Base-by-base conservation (phyloP, 2,113 vertebrate species). In the Mormyrus iriodes region DNA sequence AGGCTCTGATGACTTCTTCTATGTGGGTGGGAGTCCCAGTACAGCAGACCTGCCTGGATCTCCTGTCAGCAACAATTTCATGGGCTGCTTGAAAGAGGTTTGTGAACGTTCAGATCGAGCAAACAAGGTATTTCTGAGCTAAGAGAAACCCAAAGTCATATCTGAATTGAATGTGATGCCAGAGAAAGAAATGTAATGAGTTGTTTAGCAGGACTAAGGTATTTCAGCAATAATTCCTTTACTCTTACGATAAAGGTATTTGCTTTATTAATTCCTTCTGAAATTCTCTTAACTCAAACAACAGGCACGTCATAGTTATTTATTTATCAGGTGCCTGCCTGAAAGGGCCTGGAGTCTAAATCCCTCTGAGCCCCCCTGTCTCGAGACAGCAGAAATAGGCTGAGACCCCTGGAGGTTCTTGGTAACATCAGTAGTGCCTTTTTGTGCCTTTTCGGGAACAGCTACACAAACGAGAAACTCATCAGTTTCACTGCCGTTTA, bases 11-110 rank as follows among this genome's bases (percentile, higher is more conserved):
- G 98, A 99, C 93, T 99, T 99, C 95, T 99, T 99, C 93, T 99
- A 99, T 0, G 98, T 99, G 6, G 98, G 98, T 55, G 98, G 98
- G 89, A 99, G 98, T 91, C 98, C 98, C 2, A 99, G 98, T 89
- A 99, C 98, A 0, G 98, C 98, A 0, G 98, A 99, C 93, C 94
- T 99, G 89, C 98, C 98, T 12, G 98, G 98, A 2, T 99, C 98
- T 53, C 98, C 98, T 0, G 98, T 99, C 93, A 99, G 98, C 96
- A 99, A 99, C 95, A 99, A 99, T 95, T 99, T 99, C 95, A 99
- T 99, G 98, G 98, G 98, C 92, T 99, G 98, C 93, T 96, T 99
- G 31, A 99, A 98, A 94, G 98, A 99, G 98, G 98, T 99, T 91
- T 52, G 85, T 84, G 42, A 21, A 39, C 15, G 27, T 76, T 31